A percentile compares a stretch with the other conserved stretches of the same genome.
These are phyloP conservation scores for Monopis laevigella DNA, from an alignment of 2,888 invertebrate species.

Conservation along the genomic window DNA sequence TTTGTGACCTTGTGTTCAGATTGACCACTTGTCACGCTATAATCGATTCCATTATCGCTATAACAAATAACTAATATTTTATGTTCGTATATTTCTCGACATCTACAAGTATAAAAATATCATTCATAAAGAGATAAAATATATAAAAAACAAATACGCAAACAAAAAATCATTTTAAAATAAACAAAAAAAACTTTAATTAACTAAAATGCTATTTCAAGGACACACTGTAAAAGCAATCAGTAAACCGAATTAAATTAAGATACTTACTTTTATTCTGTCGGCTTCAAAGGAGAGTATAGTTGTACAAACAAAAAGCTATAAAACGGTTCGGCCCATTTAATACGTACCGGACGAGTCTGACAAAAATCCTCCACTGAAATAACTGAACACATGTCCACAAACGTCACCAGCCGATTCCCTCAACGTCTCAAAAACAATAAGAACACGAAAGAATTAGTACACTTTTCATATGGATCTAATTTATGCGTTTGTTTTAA, in stretches of 20 bases:
- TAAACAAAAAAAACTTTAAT: conserved; percentile 21
- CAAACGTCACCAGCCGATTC: conserved; percentile 33
- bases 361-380: conserved; percentile 63
- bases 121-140: no score
- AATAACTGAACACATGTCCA: conserved; percentile 59
- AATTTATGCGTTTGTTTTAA: neutral
- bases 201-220: conserved; percentile 13
- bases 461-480: neutral
- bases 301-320: conserved; percentile 31
- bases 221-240: conserved; percentile 21
- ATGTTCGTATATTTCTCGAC: no score
- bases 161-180: no score
- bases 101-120: no score
- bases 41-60: no score
- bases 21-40: conserved; percentile 57
- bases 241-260: conserved; percentile 34
- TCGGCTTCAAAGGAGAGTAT: conserved; percentile 41
- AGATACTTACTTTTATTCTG: conserved; percentile 29
- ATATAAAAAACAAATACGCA: no score
- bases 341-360: conserved; percentile 62
- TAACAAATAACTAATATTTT: no score
- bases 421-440: conserved; percentile 8
- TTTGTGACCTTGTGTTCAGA: conserved; percentile 36
- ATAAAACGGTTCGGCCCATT: conserved; percentile 62
- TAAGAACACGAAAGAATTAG: conserved; percentile 4